Evolutionary conservation across 2,888 invertebrate genomes (phyloP).

Genomic region (Mycalesis mineus): DNA sequence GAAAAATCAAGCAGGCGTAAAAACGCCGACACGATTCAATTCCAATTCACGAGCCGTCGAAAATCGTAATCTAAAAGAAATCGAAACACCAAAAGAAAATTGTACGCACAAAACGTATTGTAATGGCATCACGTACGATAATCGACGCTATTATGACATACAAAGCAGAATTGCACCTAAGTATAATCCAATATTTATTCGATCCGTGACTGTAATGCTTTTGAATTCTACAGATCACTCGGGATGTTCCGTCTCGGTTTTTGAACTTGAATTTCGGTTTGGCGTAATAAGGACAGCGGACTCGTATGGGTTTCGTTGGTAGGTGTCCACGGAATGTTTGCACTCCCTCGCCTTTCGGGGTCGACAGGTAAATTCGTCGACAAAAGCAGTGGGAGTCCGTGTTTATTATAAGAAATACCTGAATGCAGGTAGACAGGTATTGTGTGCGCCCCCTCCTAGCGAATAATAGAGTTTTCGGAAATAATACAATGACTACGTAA

Average conservation of each 20-base stretch:
- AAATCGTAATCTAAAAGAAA: conserved; percentile 68
- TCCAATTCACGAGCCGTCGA: conserved; percentile 55
- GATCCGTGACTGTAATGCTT: conserved; percentile 61
- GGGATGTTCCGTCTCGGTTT: conserved; percentile 32
- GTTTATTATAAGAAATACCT: conserved; percentile 70
- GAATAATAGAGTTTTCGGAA: conserved; percentile 75
- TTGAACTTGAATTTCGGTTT: conserved; percentile 18
- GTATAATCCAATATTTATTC: conserved; percentile 77
- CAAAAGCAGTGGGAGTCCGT: conserved; percentile 65
- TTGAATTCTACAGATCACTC: conserved; percentile 34
- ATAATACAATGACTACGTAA: conserved; percentile 72
- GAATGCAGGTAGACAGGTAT: conserved; percentile 63
- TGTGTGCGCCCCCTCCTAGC: conserved; percentile 61
- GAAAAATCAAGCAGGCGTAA: conserved; percentile 58
- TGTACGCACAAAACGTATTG: conserved; percentile 60
- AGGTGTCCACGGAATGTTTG: conserved; percentile 64
- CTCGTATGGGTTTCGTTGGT: conserved; percentile 36
- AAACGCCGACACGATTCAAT: conserved; percentile 50
- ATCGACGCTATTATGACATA: conserved; percentile 76
- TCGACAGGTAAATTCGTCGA: conserved; percentile 70
- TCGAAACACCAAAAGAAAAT: conserved; percentile 59
- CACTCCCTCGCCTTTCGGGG: conserved; percentile 52
- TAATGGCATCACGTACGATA: conserved; percentile 77
- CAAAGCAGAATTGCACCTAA: conserved; percentile 72
- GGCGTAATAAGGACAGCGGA: conserved; percentile 37